Conservation (phyloP, 2,797 vertebrate genomes). For the Rhinophrynus dorsalis region DNA sequence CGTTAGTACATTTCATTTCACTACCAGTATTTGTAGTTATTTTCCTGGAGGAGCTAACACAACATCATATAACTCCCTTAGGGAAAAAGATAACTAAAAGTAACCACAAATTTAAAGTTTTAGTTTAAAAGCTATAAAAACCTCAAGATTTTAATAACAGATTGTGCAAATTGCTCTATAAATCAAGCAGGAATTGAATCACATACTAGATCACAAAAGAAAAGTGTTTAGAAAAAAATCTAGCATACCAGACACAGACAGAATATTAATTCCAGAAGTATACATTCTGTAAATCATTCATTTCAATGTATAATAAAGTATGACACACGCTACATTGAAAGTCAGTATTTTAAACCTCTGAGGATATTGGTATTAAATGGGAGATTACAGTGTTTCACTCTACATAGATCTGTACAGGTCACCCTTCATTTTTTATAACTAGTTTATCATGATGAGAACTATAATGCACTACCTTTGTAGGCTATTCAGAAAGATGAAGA, state of each 20-base stretch:
- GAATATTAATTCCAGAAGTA: not conserved
- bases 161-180: slow-evolving; percentile 49
- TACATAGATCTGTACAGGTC: too few relatives aligned
- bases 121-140: slow-evolving; percentile 41
- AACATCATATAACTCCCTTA: slow-evolving; percentile 19
- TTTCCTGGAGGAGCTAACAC: slow-evolving; percentile 12
- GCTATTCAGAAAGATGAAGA: too few relatives aligned
- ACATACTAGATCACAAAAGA: slow-evolving; percentile 7
- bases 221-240: slow-evolving; percentile 14
- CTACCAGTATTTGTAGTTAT: too few relatives aligned
- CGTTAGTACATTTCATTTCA: too few relatives aligned
- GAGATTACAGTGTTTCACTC: too few relatives aligned
- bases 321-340: not conserved
- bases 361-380: too few relatives aligned
- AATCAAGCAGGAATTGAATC: slow-evolving; percentile 38
- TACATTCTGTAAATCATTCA: not conserved
- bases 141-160: slow-evolving; percentile 47
- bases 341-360: not conserved
- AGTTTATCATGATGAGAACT: too few relatives aligned
- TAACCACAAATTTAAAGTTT: slow-evolving; percentile 40
- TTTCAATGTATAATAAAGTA: not conserved
- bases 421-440: too few relatives aligned
- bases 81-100: slow-evolving; percentile 29
- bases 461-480: too few relatives aligned
- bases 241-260: not conserved